phyloP scores from a whole-genome alignment of 2,113 vertebrate species.

The Ceratotherium simum region DNA sequence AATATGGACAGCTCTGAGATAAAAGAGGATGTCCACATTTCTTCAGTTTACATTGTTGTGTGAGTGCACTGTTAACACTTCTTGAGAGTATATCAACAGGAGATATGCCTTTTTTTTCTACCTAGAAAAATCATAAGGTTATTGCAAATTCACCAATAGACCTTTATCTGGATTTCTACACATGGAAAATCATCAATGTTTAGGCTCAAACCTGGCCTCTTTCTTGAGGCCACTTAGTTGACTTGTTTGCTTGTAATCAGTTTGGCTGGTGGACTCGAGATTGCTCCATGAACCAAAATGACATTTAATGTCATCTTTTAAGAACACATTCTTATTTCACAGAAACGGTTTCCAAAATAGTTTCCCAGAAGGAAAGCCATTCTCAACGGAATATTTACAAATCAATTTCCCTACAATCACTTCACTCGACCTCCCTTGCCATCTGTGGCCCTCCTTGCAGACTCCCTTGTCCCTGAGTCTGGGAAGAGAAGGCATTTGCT shows the following conservation, averaged over 20 bases:
- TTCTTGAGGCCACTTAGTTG: not conserved
- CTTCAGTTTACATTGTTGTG: not conserved
- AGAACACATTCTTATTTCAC: not conserved
- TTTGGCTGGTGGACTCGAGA: not conserved
- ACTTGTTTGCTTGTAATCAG: not conserved
- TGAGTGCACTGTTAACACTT: not conserved
- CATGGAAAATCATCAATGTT: not conserved
- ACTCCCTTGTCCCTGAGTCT: not conserved
- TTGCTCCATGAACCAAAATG: not conserved
- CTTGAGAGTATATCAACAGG: not conserved
- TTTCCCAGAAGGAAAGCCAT: not conserved
- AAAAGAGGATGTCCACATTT: not conserved
- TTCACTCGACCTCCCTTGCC: not conserved
- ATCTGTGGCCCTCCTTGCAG: not conserved
- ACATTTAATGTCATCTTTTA: not conserved
- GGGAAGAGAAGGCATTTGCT: not conserved
- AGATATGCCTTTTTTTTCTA: not conserved
- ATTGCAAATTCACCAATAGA: not conserved
- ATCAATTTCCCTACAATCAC: not conserved
- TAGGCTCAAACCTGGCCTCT: not conserved
- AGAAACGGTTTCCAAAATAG: slow-evolving; percentile 5
- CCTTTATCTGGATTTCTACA: not conserved
- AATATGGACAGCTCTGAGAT: not conserved
- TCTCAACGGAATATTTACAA: not conserved
- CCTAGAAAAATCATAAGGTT: not conserved